Evolutionary conservation across 1,140 invertebrate species (phyloP).

Genomic region (Diorhabda sublineata): DNA sequence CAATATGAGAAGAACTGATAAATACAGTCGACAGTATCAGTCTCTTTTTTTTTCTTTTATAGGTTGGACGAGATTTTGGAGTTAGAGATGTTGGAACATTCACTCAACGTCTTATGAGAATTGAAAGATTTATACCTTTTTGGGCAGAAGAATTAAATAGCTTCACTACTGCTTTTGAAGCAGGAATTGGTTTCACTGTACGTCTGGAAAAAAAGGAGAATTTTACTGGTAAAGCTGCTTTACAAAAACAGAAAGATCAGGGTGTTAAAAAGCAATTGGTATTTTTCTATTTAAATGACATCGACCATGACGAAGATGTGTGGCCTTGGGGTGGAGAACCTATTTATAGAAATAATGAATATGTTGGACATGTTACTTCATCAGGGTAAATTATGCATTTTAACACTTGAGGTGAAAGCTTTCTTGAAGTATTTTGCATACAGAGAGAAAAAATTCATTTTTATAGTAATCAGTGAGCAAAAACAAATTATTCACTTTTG

Average conservation of each 20-base stretch:
- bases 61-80: slow-evolving; percentile 61
- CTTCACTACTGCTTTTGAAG: slow-evolving; percentile 73
- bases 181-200: slow-evolving; percentile 68
- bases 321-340: slow-evolving; percentile 83
- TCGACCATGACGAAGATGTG: slow-evolving; percentile 67
- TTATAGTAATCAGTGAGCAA: too few species aligned
- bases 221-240: slow-evolving; percentile 71
- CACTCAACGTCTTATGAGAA: slow-evolving; percentile 69
- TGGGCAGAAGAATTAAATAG: slow-evolving; percentile 69
- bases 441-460: too few species aligned
- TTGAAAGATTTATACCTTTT: slow-evolving; percentile 60
- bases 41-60: slow-evolving; percentile 18
- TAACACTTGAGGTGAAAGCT: too few species aligned
- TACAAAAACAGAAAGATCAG: slow-evolving; percentile 64
- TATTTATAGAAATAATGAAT: slow-evolving; percentile 64
- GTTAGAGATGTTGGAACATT: slow-evolving; percentile 70
- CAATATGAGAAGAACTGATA: too few species aligned
- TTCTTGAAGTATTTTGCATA: too few species aligned
- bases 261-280: slow-evolving; percentile 67
- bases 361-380: slow-evolving; percentile 74
- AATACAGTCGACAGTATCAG: background rate
- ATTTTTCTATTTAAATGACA: slow-evolving; percentile 68
- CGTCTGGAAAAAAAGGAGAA: slow-evolving; percentile 64
- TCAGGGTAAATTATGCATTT: slow-evolving; percentile 54
- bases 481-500: too few species aligned